phyloP scores from a whole-genome alignment of 2,797 vertebrate genomes.

The Lycodopsis pacificus region DNA sequence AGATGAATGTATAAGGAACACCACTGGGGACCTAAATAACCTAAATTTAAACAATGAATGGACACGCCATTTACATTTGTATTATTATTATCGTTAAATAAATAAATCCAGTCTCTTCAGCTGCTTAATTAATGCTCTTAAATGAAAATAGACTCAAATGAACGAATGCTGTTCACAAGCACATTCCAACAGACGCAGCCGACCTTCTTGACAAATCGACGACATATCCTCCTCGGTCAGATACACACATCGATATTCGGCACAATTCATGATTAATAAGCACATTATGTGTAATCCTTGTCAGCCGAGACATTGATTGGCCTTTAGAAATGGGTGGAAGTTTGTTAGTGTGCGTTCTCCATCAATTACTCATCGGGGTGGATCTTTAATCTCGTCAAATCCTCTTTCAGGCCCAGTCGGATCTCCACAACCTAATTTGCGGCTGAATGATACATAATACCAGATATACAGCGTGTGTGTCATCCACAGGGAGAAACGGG shows the following conservation, averaged over 20 bases:
- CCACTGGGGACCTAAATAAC: no score
- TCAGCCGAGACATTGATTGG: constrained; percentile 35
- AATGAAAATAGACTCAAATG: neutral
- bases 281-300: constrained; percentile 31
- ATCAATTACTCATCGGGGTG: constrained; percentile 34
- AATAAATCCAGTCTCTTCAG: no score
- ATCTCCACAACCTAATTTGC: constrained; percentile 32
- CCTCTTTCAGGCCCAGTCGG: constrained; percentile 28
- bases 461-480: neutral
- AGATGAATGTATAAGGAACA: no score
- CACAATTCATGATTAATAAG: constrained; percentile 46
- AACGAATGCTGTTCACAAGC: neutral
- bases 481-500: constrained; percentile 28
- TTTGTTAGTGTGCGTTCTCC: neutral
- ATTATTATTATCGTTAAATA: no score
- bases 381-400: constrained; percentile 37
- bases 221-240: constrained; percentile 6
- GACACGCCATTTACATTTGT: no score
- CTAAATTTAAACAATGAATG: no score
- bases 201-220: neutral
- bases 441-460: constrained; percentile 28
- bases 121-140: neutral
- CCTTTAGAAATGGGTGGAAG: constrained; percentile 30
- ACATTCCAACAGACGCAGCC: constrained; percentile 3
- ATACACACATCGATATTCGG: constrained; percentile 15